Percentiles rank a stretch among this genome's conserved stretches.
phyloP scores from a whole-genome alignment of 2,113 vertebrate species.

The Candoia aspera region DNA sequence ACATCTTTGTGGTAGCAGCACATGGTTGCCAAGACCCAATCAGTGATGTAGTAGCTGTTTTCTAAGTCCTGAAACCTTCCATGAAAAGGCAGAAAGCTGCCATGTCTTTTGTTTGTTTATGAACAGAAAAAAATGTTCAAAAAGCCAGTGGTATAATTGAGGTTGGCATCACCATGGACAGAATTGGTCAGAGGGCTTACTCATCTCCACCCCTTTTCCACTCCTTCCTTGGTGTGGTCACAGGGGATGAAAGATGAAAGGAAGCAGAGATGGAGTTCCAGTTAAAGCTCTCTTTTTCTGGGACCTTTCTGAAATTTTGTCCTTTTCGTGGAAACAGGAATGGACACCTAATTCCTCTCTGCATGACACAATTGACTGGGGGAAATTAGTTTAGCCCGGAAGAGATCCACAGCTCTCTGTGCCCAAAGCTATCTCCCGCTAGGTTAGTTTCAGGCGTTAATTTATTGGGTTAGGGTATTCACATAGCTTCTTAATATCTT shows the following conservation, averaged over 20 bases:
- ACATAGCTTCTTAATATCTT: neutral
- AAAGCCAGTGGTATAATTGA: neutral
- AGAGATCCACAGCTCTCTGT: no score
- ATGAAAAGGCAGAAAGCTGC: neutral
- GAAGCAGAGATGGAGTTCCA: neutral
- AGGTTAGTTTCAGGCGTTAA: neutral
- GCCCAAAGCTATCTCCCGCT: neutral
- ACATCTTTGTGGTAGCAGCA: neutral
- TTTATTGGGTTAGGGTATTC: neutral
- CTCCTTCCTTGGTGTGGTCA: neutral
- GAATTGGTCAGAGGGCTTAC: neutral
- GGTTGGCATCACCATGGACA: neutral
- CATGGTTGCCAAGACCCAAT: neutral
- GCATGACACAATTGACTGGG: neutral
- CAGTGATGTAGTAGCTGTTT: neutral
- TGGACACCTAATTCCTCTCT: neutral
- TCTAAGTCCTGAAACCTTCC: neutral
- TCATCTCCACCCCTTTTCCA: neutral
- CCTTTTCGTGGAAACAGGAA: neutral
- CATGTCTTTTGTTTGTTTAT: neutral
- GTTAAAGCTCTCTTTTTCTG: neutral
- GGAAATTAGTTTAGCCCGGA: neutral
- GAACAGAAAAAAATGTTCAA: neutral
- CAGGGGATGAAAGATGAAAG: neutral
- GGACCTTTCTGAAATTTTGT: neutral